Evolutionary conservation across 2,888 invertebrate genomes (phyloP).

Genomic region (Cryptocephalus moraei): DNA sequence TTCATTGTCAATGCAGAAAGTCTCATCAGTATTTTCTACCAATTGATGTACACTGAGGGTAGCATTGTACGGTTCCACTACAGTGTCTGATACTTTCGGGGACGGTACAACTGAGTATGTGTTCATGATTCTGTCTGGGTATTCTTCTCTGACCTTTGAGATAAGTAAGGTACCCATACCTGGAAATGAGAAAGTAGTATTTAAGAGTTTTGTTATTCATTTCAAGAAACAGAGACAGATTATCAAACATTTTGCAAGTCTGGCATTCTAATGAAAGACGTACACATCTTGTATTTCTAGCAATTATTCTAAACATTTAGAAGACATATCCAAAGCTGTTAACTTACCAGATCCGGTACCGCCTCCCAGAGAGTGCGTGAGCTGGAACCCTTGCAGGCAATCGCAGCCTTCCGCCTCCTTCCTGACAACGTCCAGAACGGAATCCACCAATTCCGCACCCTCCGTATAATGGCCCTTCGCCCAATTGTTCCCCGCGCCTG

Average conservation of each 20-base stretch:
- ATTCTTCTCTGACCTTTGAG: slow-evolving; percentile 83
- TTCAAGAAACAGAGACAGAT: too few species aligned
- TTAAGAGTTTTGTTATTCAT: not conserved
- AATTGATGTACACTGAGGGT: slow-evolving; percentile 78
- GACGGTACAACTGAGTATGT: slow-evolving; percentile 75
- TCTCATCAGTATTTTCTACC: slow-evolving; percentile 83
- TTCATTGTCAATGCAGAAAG: slow-evolving; percentile 77
- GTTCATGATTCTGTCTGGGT: slow-evolving; percentile 83
- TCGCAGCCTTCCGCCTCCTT: slow-evolving; percentile 88
- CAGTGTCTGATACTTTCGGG: slow-evolving; percentile 65
- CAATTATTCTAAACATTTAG: too few species aligned
- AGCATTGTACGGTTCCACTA: slow-evolving; percentile 80
- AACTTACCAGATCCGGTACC: slow-evolving; percentile 59
- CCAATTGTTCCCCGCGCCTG: slow-evolving; percentile 82
- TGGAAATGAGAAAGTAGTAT: too few species aligned
- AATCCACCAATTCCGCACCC: slow-evolving; percentile 76
- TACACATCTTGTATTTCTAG: too few species aligned
- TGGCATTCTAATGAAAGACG: too few species aligned
- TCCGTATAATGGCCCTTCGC: slow-evolving; percentile 83
- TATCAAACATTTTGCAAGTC: too few species aligned
- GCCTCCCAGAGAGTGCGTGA: slow-evolving; percentile 74
- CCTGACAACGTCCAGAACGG: slow-evolving; percentile 72
- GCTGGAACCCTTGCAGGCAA: slow-evolving; percentile 80
- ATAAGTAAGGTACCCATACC: slow-evolving; percentile 59
- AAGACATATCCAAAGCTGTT: too few species aligned